phyloP scores from a whole-genome alignment of 2,113 vertebrate genomes.

The Andinoacara biseriatus region DNA sequence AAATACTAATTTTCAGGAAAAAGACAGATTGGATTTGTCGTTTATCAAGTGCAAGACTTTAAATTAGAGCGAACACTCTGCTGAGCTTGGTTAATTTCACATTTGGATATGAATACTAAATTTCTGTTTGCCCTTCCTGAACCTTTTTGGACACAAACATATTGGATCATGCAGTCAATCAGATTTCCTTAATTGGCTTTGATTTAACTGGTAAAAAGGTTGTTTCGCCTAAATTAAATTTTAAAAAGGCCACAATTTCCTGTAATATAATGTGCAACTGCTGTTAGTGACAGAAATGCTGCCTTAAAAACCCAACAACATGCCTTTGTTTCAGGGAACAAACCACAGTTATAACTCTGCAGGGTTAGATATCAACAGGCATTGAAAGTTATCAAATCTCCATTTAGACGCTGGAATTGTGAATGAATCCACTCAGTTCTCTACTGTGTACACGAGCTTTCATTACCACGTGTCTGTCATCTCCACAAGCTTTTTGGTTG shows the following conservation, averaged over 20 bases:
- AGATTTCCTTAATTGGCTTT: conserved; percentile 12
- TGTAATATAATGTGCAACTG: neutral
- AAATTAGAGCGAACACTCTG: conserved; percentile 26
- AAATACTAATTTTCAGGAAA: neutral
- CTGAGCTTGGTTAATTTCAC: conserved; percentile 26
- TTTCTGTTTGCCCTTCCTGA: conserved; percentile 2
- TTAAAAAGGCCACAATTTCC: neutral
- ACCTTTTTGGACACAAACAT: conserved; percentile 12
- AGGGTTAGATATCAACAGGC: neutral
- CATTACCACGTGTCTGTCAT: neutral
- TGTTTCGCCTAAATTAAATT: conserved; percentile 12
- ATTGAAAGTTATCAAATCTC: neutral
- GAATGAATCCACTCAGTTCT: neutral
- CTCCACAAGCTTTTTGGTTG: neutral
- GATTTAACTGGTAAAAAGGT: conserved; percentile 27
- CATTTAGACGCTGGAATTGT: neutral
- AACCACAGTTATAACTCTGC: neutral
- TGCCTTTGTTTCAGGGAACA: neutral
- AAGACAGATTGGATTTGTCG: conserved; percentile 28
- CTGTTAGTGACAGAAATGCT: neutral
- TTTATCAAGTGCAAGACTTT: conserved; percentile 24
- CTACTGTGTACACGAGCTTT: neutral
- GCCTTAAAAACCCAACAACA: neutral
- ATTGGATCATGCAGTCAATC: conserved; percentile 25
- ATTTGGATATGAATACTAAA: conserved; percentile 30